Base-by-base conservation (phyloP, 2,797 vertebrate genomes). In the Salarias fasciatus region DNA sequence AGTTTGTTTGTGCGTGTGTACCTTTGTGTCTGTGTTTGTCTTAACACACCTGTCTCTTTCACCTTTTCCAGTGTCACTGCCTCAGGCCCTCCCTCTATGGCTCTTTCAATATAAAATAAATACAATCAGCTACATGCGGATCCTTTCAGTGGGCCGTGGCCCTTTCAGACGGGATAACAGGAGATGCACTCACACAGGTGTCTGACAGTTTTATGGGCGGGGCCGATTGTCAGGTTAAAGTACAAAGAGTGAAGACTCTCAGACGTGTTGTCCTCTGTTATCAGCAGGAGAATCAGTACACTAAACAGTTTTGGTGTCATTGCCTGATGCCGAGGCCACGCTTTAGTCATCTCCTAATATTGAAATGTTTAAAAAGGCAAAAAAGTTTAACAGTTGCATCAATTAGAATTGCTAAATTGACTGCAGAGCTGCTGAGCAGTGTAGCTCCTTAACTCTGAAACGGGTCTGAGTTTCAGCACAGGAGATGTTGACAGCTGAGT, bases 201-300 rank as follows among this genome's bases (percentile, higher is more conserved):
- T 61, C 12, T 51, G 18, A 53, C 44, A 56, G 6, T 44, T 65
- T 63, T 57, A 52, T 52, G 14, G 9, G 37, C 5, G 43, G 24
- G 8, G n/a, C 40, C 71, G 2, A 56, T 56, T 48, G 2, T 53
- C 3, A 54, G 70, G 75, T 76, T 75, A 77, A 85, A 80, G 78
- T 86, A 57, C 78, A 77, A 59, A 42, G 38, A 59, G 45, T 45
- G 28, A 64, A 30, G 33, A 13, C 5, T 43, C 33, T 60, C 28
- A 47, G 49, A 53, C 11, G 37, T 28, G 31, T 56, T 77, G 77
- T 56, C 71, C 52, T 80, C 53, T 67, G 10, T 54, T 50, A 42
- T 57, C 18, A 65, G 68, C 28, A 49, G 9, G 14, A 56, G 12
- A 68, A 42, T 38, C 35, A 31, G 33, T 50, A 5, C 48, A 3